Evolutionary conservation across 2,888 invertebrate genomes (phyloP).

Genomic region (Kryphioiulus occultus): DNA sequence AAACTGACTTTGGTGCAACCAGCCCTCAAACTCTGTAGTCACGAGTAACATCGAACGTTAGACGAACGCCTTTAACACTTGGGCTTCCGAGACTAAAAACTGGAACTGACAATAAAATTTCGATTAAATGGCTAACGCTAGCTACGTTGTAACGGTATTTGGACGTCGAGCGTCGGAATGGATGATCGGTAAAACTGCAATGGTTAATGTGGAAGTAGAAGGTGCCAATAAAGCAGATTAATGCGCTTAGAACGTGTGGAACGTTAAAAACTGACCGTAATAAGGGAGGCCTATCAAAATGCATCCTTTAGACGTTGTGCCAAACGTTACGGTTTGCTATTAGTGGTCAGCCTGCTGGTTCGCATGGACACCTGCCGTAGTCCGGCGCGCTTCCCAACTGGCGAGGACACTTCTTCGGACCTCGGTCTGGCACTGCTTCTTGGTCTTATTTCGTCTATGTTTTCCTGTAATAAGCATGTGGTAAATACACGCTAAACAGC

Average conservation of each 20-base stretch:
- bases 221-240: neutral
- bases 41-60: neutral
- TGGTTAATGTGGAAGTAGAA: neutral
- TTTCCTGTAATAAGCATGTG: too few relatives aligned
- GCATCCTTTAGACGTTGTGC: neutral
- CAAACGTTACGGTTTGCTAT: neutral
- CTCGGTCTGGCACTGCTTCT: constrained; percentile 27
- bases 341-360: neutral
- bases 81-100: neutral
- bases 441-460: constrained; percentile 7
- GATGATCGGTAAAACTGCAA: constrained; percentile 8
- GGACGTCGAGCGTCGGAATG: neutral
- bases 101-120: neutral
- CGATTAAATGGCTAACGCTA: neutral
- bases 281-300: neutral
- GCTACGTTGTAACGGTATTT: neutral
- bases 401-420: constrained; percentile 18
- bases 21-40: neutral
- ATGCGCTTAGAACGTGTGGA: neutral
- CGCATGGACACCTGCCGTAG: neutral
- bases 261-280: neutral
- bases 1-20: neutral
- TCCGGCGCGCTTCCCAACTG: neutral
- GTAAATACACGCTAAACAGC: too few relatives aligned
- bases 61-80: neutral